phyloP scores from a whole-genome alignment of 2,113 vertebrate genomes.

The Octodon degus region DNA sequence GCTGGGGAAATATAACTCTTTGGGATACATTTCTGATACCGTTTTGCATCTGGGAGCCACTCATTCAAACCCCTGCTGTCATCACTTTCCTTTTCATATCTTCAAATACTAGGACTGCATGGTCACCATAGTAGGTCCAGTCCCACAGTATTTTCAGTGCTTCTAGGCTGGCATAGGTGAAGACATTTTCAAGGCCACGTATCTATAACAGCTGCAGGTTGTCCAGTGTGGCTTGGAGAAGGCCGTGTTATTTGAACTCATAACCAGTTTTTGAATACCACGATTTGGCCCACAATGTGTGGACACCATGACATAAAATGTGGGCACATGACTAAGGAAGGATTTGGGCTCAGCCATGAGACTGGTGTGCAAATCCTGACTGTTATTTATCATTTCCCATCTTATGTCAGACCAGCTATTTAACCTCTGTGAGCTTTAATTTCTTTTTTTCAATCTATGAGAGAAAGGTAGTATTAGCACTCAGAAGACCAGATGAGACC shows the following conservation, averaged over 20 bases:
- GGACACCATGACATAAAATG: background rate
- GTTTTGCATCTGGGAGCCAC: background rate
- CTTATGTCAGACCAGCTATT: background rate
- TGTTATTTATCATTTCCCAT: background rate
- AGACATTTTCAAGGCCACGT: background rate
- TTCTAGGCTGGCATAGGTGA: background rate
- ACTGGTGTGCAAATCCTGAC: background rate
- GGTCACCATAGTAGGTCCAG: background rate
- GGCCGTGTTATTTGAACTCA: background rate
- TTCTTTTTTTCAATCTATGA: background rate
- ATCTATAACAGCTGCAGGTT: background rate
- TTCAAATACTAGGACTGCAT: background rate
- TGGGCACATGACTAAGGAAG: background rate
- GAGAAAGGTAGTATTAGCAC: background rate
- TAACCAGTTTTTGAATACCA: background rate
- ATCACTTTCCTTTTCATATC: slow-evolving; percentile 26
- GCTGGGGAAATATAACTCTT: slow-evolving; percentile 4
- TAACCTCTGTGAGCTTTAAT: background rate
- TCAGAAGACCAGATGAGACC: background rate
- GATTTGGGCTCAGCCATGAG: background rate
- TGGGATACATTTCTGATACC: slow-evolving; percentile 29
- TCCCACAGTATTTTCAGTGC: background rate
- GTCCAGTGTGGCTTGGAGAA: background rate
- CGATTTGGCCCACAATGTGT: background rate
- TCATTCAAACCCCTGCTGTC: background rate